Conservation (phyloP, 2,888 invertebrate genomes). For the Hydraecia micacea region DNA sequence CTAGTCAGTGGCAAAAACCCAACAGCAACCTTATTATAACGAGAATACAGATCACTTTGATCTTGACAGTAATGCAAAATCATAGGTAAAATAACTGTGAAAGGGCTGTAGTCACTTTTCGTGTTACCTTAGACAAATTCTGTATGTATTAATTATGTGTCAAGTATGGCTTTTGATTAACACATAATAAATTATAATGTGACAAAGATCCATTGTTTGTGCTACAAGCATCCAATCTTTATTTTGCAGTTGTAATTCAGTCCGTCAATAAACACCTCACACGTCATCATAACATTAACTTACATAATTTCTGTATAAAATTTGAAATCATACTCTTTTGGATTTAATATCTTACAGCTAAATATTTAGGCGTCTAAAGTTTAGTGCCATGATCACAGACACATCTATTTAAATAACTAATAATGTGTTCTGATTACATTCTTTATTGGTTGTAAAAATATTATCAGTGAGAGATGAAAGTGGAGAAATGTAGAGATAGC, state of each 20-base stretch:
- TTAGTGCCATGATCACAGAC: slow-evolving; percentile 65
- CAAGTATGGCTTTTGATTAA: not conserved
- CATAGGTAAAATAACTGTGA: not conserved
- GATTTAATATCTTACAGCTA: slow-evolving; percentile 49
- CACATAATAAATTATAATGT: not conserved
- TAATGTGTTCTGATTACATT: slow-evolving; percentile 34
- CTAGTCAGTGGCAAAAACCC: not conserved
- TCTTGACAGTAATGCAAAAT: not conserved
- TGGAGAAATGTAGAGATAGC: slow-evolving; percentile 6
- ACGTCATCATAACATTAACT: slow-evolving; percentile 36
- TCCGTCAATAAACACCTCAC: not conserved
- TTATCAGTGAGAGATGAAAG: slow-evolving; percentile 6
- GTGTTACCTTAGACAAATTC: not conserved
- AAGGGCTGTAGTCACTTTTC: not conserved
- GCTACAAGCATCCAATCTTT: not conserved
- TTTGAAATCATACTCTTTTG: slow-evolving; percentile 41
- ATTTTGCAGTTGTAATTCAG: slow-evolving; percentile 12
- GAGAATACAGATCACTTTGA: not conserved
- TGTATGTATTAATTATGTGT: not conserved
- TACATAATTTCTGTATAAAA: slow-evolving; percentile 48
- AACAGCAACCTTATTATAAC: not conserved
- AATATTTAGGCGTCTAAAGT: slow-evolving; percentile 50
- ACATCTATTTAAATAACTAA: slow-evolving; percentile 37
- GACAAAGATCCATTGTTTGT: no score
- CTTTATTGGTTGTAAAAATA: slow-evolving; percentile 26